These are phyloP conservation scores for Dallia pectoralis DNA, from an alignment of 2,797 vertebrate species.

Conservation along the genomic window DNA sequence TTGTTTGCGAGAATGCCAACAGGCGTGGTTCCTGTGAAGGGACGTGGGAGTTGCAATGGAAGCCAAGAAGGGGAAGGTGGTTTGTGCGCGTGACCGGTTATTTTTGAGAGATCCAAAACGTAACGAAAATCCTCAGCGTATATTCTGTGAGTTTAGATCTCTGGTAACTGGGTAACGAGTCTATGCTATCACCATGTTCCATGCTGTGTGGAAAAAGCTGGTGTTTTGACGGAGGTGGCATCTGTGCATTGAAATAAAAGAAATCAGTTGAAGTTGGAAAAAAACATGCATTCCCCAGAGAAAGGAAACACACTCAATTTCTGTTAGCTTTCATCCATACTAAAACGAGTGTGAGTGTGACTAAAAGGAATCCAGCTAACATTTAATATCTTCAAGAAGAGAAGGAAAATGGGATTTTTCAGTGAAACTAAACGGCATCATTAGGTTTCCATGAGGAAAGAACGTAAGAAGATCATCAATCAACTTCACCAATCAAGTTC, in stretches of 20 bases:
- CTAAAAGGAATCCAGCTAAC: conserved; percentile 38
- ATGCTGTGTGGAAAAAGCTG: conserved; percentile 39
- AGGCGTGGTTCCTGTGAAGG: no score
- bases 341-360: conserved; percentile 48
- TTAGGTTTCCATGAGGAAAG: neutral
- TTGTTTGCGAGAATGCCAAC: no score
- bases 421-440: neutral
- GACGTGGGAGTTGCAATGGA: no score
- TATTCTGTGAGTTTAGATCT: no score
- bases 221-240: conserved; percentile 40
- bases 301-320: conserved; percentile 55
- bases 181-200: no score
- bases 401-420: conserved; percentile 20
- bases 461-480: neutral
- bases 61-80: no score
- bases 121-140: no score
- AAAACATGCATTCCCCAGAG: conserved; percentile 46
- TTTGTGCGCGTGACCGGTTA: no score
- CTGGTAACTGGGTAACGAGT: conserved; percentile 17
- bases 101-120: no score
- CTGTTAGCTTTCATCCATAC: conserved; percentile 44
- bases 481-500: neutral
- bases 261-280: conserved; percentile 52
- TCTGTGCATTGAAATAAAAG: conserved; percentile 53
- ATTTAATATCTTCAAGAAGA: conserved; percentile 35